phyloP scores from a whole-genome alignment of 1,140 invertebrate species.

The Dreissena polymorpha region DNA sequence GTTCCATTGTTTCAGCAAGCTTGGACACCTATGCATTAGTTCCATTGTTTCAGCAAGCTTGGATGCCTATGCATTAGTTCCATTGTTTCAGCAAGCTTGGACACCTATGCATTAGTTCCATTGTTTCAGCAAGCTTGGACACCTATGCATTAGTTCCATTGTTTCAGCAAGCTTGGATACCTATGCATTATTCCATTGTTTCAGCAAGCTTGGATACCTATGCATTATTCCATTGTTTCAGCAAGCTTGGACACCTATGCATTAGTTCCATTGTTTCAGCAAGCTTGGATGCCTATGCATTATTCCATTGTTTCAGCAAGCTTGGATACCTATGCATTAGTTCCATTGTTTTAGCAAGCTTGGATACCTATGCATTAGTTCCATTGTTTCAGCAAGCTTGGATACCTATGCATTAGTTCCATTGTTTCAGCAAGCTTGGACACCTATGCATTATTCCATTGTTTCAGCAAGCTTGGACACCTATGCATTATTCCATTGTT shows the following conservation, averaged over 20 bases:
- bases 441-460: background rate
- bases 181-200: background rate
- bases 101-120: background rate
- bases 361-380: background rate
- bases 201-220: constrained; percentile 79
- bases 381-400: constrained; percentile 80
- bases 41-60: constrained; percentile 80
- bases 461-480: constrained; percentile 80
- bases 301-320: constrained; percentile 80
- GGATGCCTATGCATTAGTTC: background rate
- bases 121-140: constrained; percentile 80
- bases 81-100: constrained; percentile 80
- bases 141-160: background rate
- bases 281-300: background rate
- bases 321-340: background rate
- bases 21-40: background rate
- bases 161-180: constrained; percentile 80
- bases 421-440: constrained; percentile 80
- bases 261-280: constrained; percentile 80
- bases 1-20: constrained; percentile 80
- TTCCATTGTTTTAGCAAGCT: background rate
- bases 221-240: constrained; percentile 74
- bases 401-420: background rate
- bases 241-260: constrained; percentile 70
- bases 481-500: background rate